Evolutionary conservation across 2,888 invertebrate genomes (phyloP).

Genomic region (Heliconius cydno): DNA sequence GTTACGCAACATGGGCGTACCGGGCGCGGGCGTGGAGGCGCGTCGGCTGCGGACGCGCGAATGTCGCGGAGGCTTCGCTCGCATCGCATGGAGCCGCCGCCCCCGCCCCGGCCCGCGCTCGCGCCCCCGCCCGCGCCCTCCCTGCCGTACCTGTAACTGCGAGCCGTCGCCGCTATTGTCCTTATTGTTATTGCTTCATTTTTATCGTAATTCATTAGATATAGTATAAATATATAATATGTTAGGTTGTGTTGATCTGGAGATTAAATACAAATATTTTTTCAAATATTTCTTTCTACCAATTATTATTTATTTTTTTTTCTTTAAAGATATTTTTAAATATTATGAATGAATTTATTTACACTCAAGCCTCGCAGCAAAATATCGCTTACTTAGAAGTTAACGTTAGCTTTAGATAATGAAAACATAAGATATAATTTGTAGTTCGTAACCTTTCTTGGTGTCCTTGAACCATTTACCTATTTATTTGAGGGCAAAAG

Average conservation of each 20-base stretch:
- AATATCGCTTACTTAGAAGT: too few relatives aligned
- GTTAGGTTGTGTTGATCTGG: too few relatives aligned
- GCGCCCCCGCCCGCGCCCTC: slow-evolving; percentile 40
- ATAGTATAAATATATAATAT: too few relatives aligned
- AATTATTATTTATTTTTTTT: too few relatives aligned
- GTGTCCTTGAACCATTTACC: slow-evolving; percentile 30
- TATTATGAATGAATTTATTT: too few relatives aligned
- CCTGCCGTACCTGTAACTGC: slow-evolving; percentile 52
- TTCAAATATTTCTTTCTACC: too few relatives aligned
- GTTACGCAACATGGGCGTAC: slow-evolving; percentile 74
- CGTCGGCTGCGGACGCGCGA: slow-evolving; percentile 73
- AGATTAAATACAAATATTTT: too few relatives aligned
- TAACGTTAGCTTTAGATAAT: too few relatives aligned
- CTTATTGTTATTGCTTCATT: slow-evolving; percentile 44
- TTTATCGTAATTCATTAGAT: slow-evolving; percentile 15
- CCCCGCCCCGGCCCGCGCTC: slow-evolving; percentile 49
- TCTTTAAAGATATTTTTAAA: too few relatives aligned
- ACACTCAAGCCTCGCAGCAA: too few relatives aligned
- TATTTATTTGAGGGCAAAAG: slow-evolving; percentile 2
- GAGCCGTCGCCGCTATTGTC: slow-evolving; percentile 50
- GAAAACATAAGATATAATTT: too few relatives aligned
- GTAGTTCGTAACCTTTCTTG: too few relatives aligned
- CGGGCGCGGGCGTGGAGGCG: slow-evolving; percentile 67
- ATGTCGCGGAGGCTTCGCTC: slow-evolving; percentile 64
- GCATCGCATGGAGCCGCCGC: slow-evolving; percentile 55